These are phyloP conservation scores for Kryptopterus vitreolus DNA, from an alignment of 2,797 vertebrate species.

Conservation along the genomic window DNA sequence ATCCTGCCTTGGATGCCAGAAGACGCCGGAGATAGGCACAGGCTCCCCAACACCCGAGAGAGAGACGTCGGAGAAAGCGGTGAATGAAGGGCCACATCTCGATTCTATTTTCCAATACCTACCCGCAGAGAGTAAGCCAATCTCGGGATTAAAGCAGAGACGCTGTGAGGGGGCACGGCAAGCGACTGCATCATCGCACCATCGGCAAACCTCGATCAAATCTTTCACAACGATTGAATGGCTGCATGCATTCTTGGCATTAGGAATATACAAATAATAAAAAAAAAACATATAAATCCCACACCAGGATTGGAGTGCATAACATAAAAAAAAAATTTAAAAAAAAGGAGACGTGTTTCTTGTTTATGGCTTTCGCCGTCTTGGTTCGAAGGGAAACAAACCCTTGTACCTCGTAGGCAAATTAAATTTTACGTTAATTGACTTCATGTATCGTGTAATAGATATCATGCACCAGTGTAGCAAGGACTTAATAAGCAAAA, in stretches of 20 bases:
- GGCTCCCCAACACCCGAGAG: no score
- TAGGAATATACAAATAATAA: no score
- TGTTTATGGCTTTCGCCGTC: no score
- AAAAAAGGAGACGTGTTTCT: no score
- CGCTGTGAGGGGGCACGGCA: background rate
- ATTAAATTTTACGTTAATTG: background rate
- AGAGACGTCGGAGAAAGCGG: background rate
- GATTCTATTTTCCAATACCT: no score
- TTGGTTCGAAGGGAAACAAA: background rate
- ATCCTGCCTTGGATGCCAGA: no score
- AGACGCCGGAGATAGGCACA: no score
- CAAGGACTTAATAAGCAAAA: background rate
- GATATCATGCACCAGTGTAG: background rate
- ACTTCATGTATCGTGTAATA: background rate
- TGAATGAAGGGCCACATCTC: no score
- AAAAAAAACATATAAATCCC: no score
- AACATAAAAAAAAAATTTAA: no score
- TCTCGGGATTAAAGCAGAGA: background rate
- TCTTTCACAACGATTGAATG: background rate
- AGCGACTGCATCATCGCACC: background rate
- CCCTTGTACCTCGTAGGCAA: background rate
- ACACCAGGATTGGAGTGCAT: no score
- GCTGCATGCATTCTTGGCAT: background rate
- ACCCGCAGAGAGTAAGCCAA: background rate
- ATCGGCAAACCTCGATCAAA: background rate